phyloP scores from a whole-genome alignment of 2,888 invertebrate genomes.

The Drosophila engyochracea region DNA sequence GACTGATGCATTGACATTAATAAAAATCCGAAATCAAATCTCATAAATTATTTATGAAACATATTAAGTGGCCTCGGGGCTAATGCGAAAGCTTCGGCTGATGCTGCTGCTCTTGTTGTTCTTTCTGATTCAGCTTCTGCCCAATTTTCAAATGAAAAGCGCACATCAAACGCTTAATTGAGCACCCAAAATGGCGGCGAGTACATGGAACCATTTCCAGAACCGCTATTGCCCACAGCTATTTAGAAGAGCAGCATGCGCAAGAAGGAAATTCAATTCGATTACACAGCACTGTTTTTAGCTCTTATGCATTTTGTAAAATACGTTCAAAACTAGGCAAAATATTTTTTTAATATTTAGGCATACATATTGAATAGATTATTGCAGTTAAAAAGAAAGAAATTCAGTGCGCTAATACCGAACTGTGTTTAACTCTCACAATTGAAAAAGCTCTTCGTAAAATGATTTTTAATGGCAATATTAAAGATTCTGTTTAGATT shows the following conservation, averaged over 20 bases:
- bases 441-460: not conserved
- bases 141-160: conserved; percentile 57
- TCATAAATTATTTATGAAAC: conserved; percentile 60
- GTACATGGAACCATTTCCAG: conserved; percentile 48
- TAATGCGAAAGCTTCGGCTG: not conserved
- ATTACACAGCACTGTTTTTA: conserved; percentile 30
- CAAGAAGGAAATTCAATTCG: not conserved
- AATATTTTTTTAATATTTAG: not conserved
- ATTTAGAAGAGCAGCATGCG: conserved; percentile 23
- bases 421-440: no score
- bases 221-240: conserved; percentile 39
- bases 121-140: not conserved
- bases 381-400: not conserved
- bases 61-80: conserved; percentile 45
- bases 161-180: conserved; percentile 67
- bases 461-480: not conserved
- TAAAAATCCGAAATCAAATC: conserved; percentile 58
- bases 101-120: not conserved
- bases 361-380: not conserved
- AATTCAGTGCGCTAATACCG: no score
- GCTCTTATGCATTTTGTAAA: not conserved
- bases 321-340: not conserved
- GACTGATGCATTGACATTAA: conserved; percentile 40
- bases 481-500: not conserved
- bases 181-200: conserved; percentile 57